Evolutionary conservation across 2,888 invertebrate genomes (phyloP), one percentile per base, ranked within the genome.

Genomic region (Phymatocera aterrima): DNA sequence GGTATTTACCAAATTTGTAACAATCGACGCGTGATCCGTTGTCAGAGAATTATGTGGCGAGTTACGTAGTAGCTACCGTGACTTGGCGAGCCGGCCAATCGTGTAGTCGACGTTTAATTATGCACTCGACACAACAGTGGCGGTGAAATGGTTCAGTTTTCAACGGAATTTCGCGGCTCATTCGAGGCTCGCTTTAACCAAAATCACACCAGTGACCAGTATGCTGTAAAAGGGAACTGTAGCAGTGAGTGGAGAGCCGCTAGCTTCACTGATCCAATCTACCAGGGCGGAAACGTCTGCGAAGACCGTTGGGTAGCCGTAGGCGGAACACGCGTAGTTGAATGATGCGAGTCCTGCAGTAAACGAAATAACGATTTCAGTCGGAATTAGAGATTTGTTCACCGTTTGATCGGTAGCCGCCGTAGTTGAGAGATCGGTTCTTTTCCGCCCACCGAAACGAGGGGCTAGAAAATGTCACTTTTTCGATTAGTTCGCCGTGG

Each of bases 341-440:
- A 85, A 87, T 0, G 87, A 87, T 15, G 84, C 81, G 34, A 87
- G 72, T 46, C 87, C 87, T 87, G 81, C 37, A 40, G 57, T 43
- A 10, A 46, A 15, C n/a, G 24, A 12, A 15, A 46, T 24, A 46
- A 24, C 21, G 24, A 0, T 21, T 1, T 68, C 10, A 43, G 65
- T 18, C 65, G 8, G 21, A 40, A 18, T n/a, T n/a, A n/a, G n/a
- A n/a, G n/a, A n/a, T n/a, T n/a, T n/a, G n/a, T n/a, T n/a, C n/a
- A n/a, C n/a, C n/a, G n/a, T n/a, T n/a, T n/a, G n/a, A n/a, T n/a
- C n/a, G n/a, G n/a, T n/a, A n/a, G n/a, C n/a, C n/a, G n/a, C n/a
- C n/a, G n/a, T n/a, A n/a, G n/a, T n/a, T n/a, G n/a, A n/a, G n/a
- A n/a, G n/a, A n/a, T n/a, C n/a, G n/a, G n/a, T n/a, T n/a, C n/a